Conservation (phyloP, 2,113 vertebrate genomes). For the Halichoeres trimaculatus region DNA sequence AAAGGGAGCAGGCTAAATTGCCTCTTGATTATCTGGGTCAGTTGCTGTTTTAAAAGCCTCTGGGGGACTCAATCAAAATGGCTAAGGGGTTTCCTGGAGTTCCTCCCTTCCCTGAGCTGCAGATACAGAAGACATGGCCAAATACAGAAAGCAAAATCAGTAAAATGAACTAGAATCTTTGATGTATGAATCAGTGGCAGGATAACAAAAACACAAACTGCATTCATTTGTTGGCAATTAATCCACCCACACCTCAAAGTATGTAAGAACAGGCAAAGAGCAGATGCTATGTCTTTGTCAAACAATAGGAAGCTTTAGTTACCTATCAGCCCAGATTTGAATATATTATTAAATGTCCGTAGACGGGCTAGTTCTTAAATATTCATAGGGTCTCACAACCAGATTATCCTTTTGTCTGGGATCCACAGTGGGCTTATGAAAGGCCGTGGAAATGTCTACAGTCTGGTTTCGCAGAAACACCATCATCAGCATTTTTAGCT, state of each 20-base stretch:
- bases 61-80: slow-evolving; percentile 15
- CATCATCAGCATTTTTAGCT: slow-evolving; percentile 69
- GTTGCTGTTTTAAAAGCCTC: slow-evolving; percentile 35
- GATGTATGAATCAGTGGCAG: neutral
- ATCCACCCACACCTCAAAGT: too few relatives aligned
- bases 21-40: slow-evolving; percentile 55
- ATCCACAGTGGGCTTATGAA: slow-evolving; percentile 40
- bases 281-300: slow-evolving; percentile 1
- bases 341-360: slow-evolving; percentile 13
- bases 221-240: neutral
- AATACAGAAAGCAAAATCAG: neutral
- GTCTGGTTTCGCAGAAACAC: slow-evolving; percentile 54
- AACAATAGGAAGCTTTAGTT: neutral
- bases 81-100: slow-evolving; percentile 22
- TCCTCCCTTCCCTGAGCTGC: neutral
- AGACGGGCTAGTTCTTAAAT: slow-evolving; percentile 26
- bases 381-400: slow-evolving; percentile 48
- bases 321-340: slow-evolving; percentile 6
- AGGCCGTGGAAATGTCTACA: slow-evolving; percentile 57
- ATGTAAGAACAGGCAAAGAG: neutral
- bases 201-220: neutral
- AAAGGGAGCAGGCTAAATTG: slow-evolving; percentile 24
- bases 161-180: neutral
- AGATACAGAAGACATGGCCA: neutral
- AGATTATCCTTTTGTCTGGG: slow-evolving; percentile 65